These are phyloP conservation scores for Epinephelus moara DNA, from an alignment of 2,113 vertebrate genomes.

Conservation along the genomic window DNA sequence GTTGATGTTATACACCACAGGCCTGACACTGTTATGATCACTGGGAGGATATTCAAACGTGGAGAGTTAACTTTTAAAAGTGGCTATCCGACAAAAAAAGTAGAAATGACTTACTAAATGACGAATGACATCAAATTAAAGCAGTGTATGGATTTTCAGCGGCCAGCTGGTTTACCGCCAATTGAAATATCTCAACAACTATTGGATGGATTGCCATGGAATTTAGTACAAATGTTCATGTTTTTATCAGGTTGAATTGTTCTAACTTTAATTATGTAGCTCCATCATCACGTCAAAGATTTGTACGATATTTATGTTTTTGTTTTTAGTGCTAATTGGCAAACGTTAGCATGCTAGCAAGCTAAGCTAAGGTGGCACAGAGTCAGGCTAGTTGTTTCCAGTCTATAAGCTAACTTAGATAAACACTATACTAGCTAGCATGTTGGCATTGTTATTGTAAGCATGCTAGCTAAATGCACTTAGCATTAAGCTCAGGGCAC, in stretches of 20 bases:
- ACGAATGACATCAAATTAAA: neutral
- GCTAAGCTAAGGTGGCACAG: too few relatives aligned
- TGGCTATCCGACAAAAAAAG: neutral
- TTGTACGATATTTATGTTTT: too few relatives aligned
- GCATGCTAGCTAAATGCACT: neutral
- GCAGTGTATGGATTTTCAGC: neutral
- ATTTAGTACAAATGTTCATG: too few relatives aligned
- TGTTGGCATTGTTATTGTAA: too few relatives aligned
- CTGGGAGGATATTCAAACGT: conserved; percentile 7
- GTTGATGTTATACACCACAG: conserved; percentile 7
- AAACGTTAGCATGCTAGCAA: too few relatives aligned
- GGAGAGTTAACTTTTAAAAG: conserved; percentile 1
- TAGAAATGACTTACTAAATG: neutral
- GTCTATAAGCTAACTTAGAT: neutral
- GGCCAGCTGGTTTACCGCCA: too few relatives aligned
- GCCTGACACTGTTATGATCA: neutral
- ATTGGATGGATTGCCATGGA: neutral
- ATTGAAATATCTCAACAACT: neutral
- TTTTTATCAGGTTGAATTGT: too few relatives aligned
- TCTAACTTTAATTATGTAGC: too few relatives aligned
- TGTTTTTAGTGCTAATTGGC: too few relatives aligned
- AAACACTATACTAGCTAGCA: neutral
- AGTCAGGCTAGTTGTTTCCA: too few relatives aligned
- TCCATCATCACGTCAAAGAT: too few relatives aligned
- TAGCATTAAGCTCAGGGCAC: conserved; percentile 1